Evolutionary conservation across 1,140 invertebrate species (phyloP), one percentile per base, ranked within the genome.

Genomic region (Bombus terrestris): DNA sequence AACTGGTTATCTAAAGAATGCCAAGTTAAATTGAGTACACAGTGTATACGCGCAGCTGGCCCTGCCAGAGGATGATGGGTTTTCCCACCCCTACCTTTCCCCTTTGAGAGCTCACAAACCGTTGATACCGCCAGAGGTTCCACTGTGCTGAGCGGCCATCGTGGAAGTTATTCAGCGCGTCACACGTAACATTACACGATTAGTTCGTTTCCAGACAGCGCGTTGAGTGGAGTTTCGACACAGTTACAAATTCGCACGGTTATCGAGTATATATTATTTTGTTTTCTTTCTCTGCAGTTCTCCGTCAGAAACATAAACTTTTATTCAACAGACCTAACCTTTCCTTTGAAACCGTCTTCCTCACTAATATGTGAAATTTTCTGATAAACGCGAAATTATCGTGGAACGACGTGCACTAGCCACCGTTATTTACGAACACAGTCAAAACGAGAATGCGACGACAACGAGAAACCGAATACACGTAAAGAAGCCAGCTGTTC

Each of bases 31-130:
- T 75, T 64, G 77, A 81, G 80, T 81, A 76, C 72, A 68, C 41
- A 32, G 12, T 43, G 57, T 75, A 57, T 77, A 83, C 62, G 78
- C 78, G 68, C 73, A 76, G 83, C 75, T 87, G 84, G 83, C 74
- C 75, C 83, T 89, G 89, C 73, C 76, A 87, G 84, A 90, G 87
- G 72, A 83, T 79, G 81, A 83, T 91, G 91, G 91, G 91, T 92
- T 92, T 92, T 92, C 71, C 90, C 90, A 86, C 86, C 88, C 86
- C 88, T 91, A 87, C 90, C 83, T 43, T 59, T 66, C 57, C 62
- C 15, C 64, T 81, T 74, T 66, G 37, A 53, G n/a, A 77, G 43
- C 62, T 37, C 53, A 15, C 57, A 35, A 9, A 41, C 72, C 43
- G 43, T 18, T 18, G 35, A 22, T 37, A 37, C 81, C 80, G 79